Evolutionary conservation across 2,888 invertebrate genomes (phyloP), one percentile per base, ranked within the genome.

Genomic region (Oscheius myriophilus): DNA sequence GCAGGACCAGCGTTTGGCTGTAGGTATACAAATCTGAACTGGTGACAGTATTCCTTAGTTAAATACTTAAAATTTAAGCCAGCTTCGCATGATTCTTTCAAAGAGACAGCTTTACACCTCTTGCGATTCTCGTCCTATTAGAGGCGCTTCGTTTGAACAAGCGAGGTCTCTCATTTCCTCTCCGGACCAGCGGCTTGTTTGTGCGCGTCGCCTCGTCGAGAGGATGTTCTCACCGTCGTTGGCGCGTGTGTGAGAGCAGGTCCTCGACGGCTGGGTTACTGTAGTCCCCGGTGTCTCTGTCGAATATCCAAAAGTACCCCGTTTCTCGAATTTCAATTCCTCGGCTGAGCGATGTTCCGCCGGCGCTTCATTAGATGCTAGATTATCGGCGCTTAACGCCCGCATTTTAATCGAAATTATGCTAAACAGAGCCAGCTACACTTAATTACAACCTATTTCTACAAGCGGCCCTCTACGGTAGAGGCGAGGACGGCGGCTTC

Each of bases 321-420:
- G 16, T 46, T 46, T 46, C 46, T 46, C 46, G 16, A 46, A 46
- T 46, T 46, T 46, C 46, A 18, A 18, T 18, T 18, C 46, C 46
- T 18, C 4, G 46, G n/a, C 18, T 16, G 46, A 16, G 57, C 57
- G 43, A 57, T 57, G 57, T 57, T 57, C 43, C 39, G 18, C 7
- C 18, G 61, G 49, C 49, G 61, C 45, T 61, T 61, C 61, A 61
- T 61, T 61, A 61, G 61, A 61, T 26, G 46, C 39, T 16, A 61
- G 61, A 61, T 61, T 61, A 61, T 61, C 61, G 61, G 33, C 61
- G 49, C 61, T 61, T 61, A 61, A 49, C 12, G 25, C 12, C 6
- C 21, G 63, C 63, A 63, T 63, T 63, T 63, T 63, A 63, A 63
- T 63, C 63, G 63, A 63, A 63, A 63, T 63, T 63, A 63, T 63